Conservation (phyloP, 1,140 invertebrate genomes). For the Drosophila tani region DNA sequence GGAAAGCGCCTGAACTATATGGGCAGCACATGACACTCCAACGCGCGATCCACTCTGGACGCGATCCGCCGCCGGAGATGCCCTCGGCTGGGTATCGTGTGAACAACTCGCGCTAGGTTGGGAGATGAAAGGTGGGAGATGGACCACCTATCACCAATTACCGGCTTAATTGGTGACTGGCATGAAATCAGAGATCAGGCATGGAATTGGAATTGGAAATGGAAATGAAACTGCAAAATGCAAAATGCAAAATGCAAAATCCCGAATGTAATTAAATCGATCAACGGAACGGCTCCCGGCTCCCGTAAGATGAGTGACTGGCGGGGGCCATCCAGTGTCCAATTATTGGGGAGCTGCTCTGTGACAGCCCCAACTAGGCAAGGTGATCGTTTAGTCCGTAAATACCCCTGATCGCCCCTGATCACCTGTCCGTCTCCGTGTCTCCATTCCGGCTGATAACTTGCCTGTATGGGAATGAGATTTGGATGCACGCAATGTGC, state of each 20-base stretch:
- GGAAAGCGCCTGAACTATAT: conserved; percentile 67
- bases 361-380: background rate
- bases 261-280: conserved; percentile 47
- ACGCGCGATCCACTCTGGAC: conserved; percentile 35
- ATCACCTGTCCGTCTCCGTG: conserved; percentile 1
- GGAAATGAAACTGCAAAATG: conserved; percentile 32
- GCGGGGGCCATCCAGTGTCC: background rate
- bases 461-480: background rate
- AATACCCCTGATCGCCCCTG: conserved; percentile 8
- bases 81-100: conserved; percentile 70
- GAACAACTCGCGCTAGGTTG: conserved; percentile 30
- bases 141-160: conserved; percentile 44
- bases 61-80: conserved; percentile 71
- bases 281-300: conserved; percentile 38
- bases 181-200: conserved; percentile 39
- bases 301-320: conserved; percentile 25
- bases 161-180: conserved; percentile 56
- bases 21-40: conserved; percentile 76
- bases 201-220: conserved; percentile 9
- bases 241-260: conserved; percentile 24
- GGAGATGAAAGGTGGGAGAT: background rate
- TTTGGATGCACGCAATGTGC: conserved; percentile 23
- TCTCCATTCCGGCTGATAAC: background rate
- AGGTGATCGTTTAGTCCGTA: conserved; percentile 24
- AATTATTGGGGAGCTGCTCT: background rate